These are phyloP conservation scores for Eudasyphora cyanicolor DNA, from an alignment of 2,888 invertebrate genomes.

Conservation along the genomic window DNA sequence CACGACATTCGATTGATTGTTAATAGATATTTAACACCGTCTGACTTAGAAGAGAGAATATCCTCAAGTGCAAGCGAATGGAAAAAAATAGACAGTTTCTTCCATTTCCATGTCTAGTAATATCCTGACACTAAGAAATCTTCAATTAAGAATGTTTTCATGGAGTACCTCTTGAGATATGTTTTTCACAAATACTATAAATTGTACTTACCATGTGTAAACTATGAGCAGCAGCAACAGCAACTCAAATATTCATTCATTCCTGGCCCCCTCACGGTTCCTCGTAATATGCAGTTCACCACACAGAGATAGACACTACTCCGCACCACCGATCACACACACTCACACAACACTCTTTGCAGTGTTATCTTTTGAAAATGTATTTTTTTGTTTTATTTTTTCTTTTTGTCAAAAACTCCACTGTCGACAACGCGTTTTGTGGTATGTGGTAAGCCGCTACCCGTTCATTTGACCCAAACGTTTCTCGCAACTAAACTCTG, in stretches of 20 bases:
- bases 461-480: constrained; percentile 40
- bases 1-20: not conserved
- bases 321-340: not conserved
- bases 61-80: too few relatives aligned
- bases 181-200: not conserved
- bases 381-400: constrained; percentile 25
- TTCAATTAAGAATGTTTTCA: constrained; percentile 1
- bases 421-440: not conserved
- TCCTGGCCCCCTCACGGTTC: constrained; percentile 55
- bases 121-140: constrained; percentile 15
- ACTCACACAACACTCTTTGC: not conserved
- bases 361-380: constrained; percentile 38
- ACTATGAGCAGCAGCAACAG: not conserved
- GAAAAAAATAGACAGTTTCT: too few relatives aligned
- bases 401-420: constrained; percentile 13
- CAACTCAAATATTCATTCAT: constrained; percentile 41
- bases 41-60: too few relatives aligned
- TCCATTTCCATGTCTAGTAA: too few relatives aligned
- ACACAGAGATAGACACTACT: not conserved
- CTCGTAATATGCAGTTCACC: not conserved
- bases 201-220: constrained; percentile 59
- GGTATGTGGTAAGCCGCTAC: constrained; percentile 39
- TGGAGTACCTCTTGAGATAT: not conserved
- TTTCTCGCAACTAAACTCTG: constrained; percentile 62
- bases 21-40: not conserved